Evolutionary conservation across 1,140 invertebrate genomes (phyloP), one percentile per base, ranked within the genome.

Genomic region (Monochamus saltuarius): DNA sequence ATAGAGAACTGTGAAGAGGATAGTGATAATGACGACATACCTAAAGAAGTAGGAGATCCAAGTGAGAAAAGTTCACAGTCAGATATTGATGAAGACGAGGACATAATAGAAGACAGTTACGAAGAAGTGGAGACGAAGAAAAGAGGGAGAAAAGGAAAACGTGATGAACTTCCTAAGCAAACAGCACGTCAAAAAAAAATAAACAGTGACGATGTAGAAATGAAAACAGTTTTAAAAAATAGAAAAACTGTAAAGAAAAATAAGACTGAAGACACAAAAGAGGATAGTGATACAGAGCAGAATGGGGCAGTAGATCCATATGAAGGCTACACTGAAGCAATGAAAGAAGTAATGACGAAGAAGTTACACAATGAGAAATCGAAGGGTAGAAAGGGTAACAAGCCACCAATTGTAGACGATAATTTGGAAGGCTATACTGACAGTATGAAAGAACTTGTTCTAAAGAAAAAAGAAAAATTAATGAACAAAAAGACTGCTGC

Each of bases 281-380:
- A 40, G 22, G 29, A 56, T 42, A 34, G 29, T 10, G n/a, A 45
- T 11, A 2, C 9, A n/a, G 11, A 9, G 37, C 22, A 51, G n/a
- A 22, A 51, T 51, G 38, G 19, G 13, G 39, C 37, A 38, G 38
- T 8, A 10, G 51, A 58, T 46, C 36, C 29, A 36, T 17, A 10
- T n/a, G 46, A 46, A 17, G 63, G 63, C 14, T 65, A 59, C 39
- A 69, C 62, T 34, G 61, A 57, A 10, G 65, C 67, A 42, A 71
- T 69, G 69, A 53, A 54, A 13, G 63, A 67, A 60, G 61, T 69
- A 14, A 22, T 61, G 17, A 43, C 40, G 29, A 63, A 65, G 59
- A 59, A 57, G 47, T 10, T 47, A 2, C 14, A 61, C 9, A 57
- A 53, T 22, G 47, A 49, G 14, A 46, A 59, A 29, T 45, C 39